These are phyloP conservation scores for Channa maculata DNA, from an alignment of 2,113 vertebrate genomes.

Conservation along the genomic window DNA sequence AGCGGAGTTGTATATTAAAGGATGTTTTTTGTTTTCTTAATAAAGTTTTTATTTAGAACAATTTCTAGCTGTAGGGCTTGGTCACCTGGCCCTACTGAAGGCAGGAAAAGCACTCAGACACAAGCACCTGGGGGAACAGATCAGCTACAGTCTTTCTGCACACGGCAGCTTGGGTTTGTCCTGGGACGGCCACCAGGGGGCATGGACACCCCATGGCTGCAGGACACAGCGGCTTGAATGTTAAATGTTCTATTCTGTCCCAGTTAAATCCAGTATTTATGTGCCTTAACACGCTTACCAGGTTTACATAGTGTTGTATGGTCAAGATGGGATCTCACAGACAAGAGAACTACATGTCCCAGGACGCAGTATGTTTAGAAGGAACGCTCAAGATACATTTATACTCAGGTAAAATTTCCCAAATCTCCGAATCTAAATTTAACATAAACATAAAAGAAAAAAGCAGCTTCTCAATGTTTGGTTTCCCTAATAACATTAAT, in stretches of 20 bases:
- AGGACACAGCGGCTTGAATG: slow-evolving; percentile 45
- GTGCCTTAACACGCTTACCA: slow-evolving; percentile 43
- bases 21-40: too few relatives aligned
- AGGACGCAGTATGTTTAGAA: slow-evolving; percentile 81
- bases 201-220: slow-evolving; percentile 77
- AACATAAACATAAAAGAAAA: too few relatives aligned
- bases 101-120: slow-evolving; percentile 72
- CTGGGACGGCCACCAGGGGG: slow-evolving; percentile 76
- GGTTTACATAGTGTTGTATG: slow-evolving; percentile 85
- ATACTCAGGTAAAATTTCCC: slow-evolving; percentile 83
- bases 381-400: slow-evolving; percentile 86
- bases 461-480: too few relatives aligned
- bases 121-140: slow-evolving; percentile 60
- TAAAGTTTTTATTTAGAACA: too few relatives aligned
- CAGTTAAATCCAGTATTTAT: not conserved
- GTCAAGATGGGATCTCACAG: slow-evolving; percentile 82
- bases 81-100: slow-evolving; percentile 82
- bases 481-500: too few relatives aligned
- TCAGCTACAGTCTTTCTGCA: slow-evolving; percentile 82
- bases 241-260: too few relatives aligned
- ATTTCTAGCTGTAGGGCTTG: slow-evolving; percentile 63
- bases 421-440: too few relatives aligned
- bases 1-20: too few relatives aligned
- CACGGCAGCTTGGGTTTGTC: slow-evolving; percentile 81
- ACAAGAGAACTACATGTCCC: slow-evolving; percentile 84